Evolutionary conservation across 2,113 vertebrate species (phyloP).

Genomic region (Oreocharis arfaki): DNA sequence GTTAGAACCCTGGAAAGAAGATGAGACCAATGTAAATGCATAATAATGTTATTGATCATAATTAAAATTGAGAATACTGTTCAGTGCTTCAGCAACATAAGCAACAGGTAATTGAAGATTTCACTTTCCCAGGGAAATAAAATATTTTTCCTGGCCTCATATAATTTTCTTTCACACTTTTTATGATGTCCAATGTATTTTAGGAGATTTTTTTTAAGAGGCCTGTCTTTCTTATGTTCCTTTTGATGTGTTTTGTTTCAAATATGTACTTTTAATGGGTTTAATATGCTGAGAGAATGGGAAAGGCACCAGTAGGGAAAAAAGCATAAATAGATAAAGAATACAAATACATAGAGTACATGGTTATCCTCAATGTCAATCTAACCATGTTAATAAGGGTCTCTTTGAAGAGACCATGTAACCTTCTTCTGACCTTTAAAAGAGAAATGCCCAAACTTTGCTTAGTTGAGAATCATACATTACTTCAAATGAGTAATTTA

Average conservation of each 20-base stretch:
- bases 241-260: constrained; percentile 43
- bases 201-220: neutral
- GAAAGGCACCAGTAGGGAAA: neutral
- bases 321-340: constrained; percentile 35
- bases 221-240: neutral
- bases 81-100: neutral
- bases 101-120: constrained; percentile 40
- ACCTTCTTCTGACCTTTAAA: neutral
- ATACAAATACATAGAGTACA: neutral
- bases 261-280: neutral
- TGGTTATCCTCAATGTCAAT: constrained; percentile 37
- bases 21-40: neutral
- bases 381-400: neutral
- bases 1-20: neutral
- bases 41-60: neutral
- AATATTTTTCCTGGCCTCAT: constrained; percentile 50
- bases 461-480: neutral
- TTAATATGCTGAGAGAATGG: neutral
- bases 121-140: constrained; percentile 31
- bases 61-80: neutral
- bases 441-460: neutral
- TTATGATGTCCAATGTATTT: constrained; percentile 28
- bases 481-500: neutral
- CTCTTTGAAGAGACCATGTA: neutral
- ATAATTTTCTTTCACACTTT: constrained; percentile 45